These are phyloP conservation scores for Volucella bombylans DNA, from an alignment of 2,888 invertebrate species.

Conservation along the genomic window DNA sequence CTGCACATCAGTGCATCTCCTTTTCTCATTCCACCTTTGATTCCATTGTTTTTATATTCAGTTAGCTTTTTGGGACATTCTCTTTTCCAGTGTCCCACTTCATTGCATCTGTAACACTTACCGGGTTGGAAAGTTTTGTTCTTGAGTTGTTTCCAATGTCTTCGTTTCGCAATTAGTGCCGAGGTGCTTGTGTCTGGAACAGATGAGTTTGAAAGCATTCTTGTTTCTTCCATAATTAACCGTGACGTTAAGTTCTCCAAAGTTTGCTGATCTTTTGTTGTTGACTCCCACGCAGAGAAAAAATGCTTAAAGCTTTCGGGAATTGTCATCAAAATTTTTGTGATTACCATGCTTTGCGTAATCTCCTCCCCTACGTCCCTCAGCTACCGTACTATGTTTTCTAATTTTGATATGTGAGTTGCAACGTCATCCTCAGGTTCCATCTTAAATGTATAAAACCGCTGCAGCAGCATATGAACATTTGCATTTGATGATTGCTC, in stretches of 20 bases:
- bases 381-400: conserved; percentile 42
- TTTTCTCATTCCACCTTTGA: background rate
- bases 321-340: too few relatives aligned
- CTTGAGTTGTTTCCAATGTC: too few relatives aligned
- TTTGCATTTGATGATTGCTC: too few relatives aligned
- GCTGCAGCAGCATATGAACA: conserved; percentile 77
- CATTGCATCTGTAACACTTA: conserved; percentile 71
- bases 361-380: conserved; percentile 57
- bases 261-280: too few relatives aligned
- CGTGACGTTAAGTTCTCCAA: too few relatives aligned
- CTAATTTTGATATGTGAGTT: conserved; percentile 54
- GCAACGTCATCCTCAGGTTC: too few relatives aligned
- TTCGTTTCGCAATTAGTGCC: too few relatives aligned
- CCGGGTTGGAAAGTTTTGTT: conserved; percentile 14
- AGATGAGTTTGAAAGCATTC: too few relatives aligned
- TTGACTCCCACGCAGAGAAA: too few relatives aligned
- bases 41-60: background rate
- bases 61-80: conserved; percentile 37
- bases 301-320: too few relatives aligned
- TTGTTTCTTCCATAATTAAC: too few relatives aligned
- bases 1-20: conserved; percentile 4
- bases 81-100: conserved; percentile 63
- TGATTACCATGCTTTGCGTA: conserved; percentile 67
- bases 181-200: too few relatives aligned
- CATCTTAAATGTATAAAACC: conserved; percentile 65